A percentile compares a stretch with the other conserved stretches of the same genome.
These are phyloP conservation scores for Calephelis virginiensis DNA, from an alignment of 1,140 invertebrate genomes.

Conservation along the genomic window DNA sequence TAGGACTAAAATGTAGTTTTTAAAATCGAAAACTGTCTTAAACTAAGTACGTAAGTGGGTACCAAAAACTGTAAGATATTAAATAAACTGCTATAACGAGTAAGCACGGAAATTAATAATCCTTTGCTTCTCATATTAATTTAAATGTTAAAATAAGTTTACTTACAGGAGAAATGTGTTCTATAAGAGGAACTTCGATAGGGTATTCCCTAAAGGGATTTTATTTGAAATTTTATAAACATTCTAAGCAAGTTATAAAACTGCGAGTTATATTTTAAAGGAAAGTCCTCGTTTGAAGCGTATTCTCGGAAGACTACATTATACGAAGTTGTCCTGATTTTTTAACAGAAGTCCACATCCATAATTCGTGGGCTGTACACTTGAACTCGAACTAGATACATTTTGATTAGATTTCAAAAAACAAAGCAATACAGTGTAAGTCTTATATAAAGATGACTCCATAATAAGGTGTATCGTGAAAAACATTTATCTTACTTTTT, in stretches of 20 bases:
- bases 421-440: slow-evolving; percentile 18
- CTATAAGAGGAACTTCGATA: no score
- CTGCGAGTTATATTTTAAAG: not conserved
- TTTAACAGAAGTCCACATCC: slow-evolving; percentile 34
- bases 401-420: slow-evolving; percentile 42
- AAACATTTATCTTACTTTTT: not conserved
- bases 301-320: slow-evolving; percentile 24
- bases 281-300: slow-evolving; percentile 28
- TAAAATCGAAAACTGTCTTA: no score
- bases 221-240: no score
- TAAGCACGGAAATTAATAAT: no score
- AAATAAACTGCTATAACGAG: no score
- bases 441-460: slow-evolving; percentile 13
- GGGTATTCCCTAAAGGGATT: no score
- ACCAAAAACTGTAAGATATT: no score
- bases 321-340: slow-evolving; percentile 45
- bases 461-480: not conserved
- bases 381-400: slow-evolving; percentile 68
- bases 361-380: slow-evolving; percentile 42
- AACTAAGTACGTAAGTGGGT: no score
- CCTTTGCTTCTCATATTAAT: no score
- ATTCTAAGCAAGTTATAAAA: not conserved
- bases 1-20: no score
- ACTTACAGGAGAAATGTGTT: no score
- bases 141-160: no score